Conservation (phyloP, 2,113 vertebrate species). For the Odocoileus hemionus region DNA sequence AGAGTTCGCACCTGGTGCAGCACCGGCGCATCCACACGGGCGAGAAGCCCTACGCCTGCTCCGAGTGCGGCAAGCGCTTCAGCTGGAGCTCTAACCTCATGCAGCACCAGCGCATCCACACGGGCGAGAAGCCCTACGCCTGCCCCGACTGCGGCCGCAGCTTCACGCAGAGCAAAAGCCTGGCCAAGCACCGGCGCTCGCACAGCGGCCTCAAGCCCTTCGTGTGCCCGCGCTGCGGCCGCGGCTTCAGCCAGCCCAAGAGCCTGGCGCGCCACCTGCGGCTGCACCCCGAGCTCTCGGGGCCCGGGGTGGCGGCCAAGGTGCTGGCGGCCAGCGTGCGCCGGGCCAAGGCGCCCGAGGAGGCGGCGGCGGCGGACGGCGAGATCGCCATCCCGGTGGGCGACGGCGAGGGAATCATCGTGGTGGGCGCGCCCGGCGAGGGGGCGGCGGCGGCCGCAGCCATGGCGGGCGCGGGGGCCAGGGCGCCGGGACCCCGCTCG, state of each 20-base stretch:
- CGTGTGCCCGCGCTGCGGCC: slow-evolving; percentile 75
- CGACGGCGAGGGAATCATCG: slow-evolving; percentile 52
- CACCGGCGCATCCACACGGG: slow-evolving; percentile 84
- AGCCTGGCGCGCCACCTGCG: slow-evolving; percentile 78
- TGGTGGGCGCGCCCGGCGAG: slow-evolving; percentile 48
- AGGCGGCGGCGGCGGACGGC: slow-evolving; percentile 48
- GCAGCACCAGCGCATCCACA: slow-evolving; percentile 80
- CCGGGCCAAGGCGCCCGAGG: slow-evolving; percentile 37
- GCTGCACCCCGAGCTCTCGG: slow-evolving; percentile 70
- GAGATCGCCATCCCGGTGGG: slow-evolving; percentile 57
- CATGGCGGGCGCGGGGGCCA: neutral
- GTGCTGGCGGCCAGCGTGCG: slow-evolving; percentile 56
- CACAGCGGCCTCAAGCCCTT: slow-evolving; percentile 78
- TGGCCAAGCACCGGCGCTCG: slow-evolving; percentile 82
- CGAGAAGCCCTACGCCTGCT: slow-evolving; percentile 81
- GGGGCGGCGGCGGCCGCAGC: neutral
- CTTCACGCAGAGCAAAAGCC: slow-evolving; percentile 83
- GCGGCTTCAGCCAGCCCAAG: slow-evolving; percentile 77
- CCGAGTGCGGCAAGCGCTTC: slow-evolving; percentile 79
- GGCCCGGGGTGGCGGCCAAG: slow-evolving; percentile 59
- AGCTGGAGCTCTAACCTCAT: slow-evolving; percentile 83
- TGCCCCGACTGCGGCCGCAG: slow-evolving; percentile 81
- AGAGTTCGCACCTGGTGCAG: slow-evolving; percentile 81
- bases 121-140: slow-evolving; percentile 76
- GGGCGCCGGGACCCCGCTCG: neutral